phyloP scores from a whole-genome alignment of 2,888 invertebrate genomes.

The Drosophila limbata region DNA sequence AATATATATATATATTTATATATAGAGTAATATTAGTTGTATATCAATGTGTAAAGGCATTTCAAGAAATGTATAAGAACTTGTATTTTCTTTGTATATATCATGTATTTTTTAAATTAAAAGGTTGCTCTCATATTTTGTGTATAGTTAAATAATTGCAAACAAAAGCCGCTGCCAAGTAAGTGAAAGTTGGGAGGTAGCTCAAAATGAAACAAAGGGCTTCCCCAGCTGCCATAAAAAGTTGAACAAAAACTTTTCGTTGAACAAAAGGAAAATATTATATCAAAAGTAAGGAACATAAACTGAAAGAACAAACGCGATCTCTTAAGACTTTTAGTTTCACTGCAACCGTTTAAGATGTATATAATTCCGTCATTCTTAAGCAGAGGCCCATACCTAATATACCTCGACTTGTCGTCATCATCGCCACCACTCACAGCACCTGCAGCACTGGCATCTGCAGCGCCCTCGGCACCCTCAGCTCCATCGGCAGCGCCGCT shows the following conservation, averaged over 20 bases:
- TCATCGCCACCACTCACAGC: conserved; percentile 87
- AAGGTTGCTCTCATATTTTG: conserved; percentile 12
- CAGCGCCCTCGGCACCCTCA: conserved; percentile 63
- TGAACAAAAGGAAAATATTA: neutral
- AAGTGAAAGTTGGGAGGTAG: conserved; percentile 15
- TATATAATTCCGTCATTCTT: conserved; percentile 85
- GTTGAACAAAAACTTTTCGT: conserved; percentile 28
- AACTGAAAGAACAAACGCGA: conserved; percentile 60
- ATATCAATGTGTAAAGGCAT: conserved; percentile 21
- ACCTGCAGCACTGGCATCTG: conserved; percentile 69
- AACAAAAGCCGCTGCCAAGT: conserved; percentile 41
- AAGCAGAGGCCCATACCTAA: conserved; percentile 88
- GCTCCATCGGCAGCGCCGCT: conserved; percentile 86
- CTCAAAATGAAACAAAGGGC: conserved; percentile 21
- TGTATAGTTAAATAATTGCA: conserved; percentile 20
- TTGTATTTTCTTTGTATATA: conserved; percentile 3
- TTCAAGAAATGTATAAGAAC: conserved; percentile 23
- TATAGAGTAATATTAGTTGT: conserved; percentile 28
- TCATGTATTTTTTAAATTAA: conserved; percentile 10
- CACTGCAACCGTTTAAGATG: conserved; percentile 51
- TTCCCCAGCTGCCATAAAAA: conserved; percentile 20
- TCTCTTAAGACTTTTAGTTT: conserved; percentile 39
- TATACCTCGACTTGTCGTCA: conserved; percentile 95
- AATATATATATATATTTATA: conserved; percentile 34
- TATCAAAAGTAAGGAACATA: conserved; percentile 9